Conservation (phyloP, 23 tunicate genomes). For the Oikopleura albicans region DNA sequence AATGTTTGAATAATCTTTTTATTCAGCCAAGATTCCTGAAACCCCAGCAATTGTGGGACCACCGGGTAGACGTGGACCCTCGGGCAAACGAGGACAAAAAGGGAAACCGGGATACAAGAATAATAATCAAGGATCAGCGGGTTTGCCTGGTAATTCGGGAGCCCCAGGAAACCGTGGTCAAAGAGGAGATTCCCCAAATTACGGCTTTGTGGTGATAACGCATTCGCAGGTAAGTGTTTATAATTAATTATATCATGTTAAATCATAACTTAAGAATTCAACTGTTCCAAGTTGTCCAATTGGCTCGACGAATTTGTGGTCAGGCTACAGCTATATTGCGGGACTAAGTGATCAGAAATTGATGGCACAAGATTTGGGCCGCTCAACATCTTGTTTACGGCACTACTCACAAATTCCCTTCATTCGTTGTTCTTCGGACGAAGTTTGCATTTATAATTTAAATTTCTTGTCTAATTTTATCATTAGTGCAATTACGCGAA, state of each 20-base stretch:
- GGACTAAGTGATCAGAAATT: not conserved
- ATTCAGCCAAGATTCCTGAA: too few species aligned
- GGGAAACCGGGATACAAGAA: not conserved
- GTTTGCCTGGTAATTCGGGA: not conserved
- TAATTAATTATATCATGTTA: not conserved
- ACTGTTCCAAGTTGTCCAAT: not conserved
- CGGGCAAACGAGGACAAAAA: not conserved
- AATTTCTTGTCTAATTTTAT: not conserved
- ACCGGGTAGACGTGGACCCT: not conserved
- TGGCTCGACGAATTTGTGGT: not conserved
- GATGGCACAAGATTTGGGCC: not conserved
- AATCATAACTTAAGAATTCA: not conserved
- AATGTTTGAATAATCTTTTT: too few species aligned
- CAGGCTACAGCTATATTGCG: not conserved
- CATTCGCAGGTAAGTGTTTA: conserved; percentile 1
- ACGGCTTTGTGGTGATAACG: not conserved
- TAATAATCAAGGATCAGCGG: not conserved
- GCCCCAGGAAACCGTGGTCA: not conserved
- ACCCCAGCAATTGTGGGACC: too few species aligned
- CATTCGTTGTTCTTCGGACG: not conserved
- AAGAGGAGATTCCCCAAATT: not conserved
- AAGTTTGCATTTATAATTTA: not conserved
- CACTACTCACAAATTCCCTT: not conserved
- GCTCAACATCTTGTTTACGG: not conserved
- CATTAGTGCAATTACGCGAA: not conserved